Percentiles rank a stretch among this genome's conserved stretches.
phyloP scores from a whole-genome alignment of 2,888 invertebrate genomes.

The Apocheima hispidaria region DNA sequence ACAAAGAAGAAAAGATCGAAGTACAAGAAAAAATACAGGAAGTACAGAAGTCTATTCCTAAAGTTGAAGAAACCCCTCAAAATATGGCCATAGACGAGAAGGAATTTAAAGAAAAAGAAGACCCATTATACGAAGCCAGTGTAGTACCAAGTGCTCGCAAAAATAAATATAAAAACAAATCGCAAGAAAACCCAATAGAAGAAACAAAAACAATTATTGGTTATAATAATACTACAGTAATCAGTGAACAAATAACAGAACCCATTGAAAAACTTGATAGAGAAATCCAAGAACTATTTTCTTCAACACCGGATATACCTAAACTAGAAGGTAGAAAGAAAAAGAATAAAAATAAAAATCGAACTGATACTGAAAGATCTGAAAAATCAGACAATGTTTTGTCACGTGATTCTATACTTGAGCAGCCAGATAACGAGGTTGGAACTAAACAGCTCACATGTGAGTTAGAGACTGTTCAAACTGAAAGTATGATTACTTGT shows the following conservation, averaged over 20 bases:
- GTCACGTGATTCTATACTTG: constrained; percentile 52
- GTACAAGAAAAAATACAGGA: constrained; percentile 14
- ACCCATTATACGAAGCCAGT: constrained; percentile 18
- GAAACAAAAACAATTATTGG: constrained; percentile 28
- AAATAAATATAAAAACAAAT: constrained; percentile 76
- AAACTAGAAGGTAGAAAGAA: constrained; percentile 65
- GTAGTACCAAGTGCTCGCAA: constrained; percentile 65
- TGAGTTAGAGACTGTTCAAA: constrained; percentile 5
- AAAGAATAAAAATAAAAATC: constrained; percentile 77
- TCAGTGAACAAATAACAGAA: constrained; percentile 17
- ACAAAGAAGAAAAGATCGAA: constrained; percentile 41
- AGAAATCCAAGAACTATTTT: constrained; percentile 34
- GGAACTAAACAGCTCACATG: constrained; percentile 11
- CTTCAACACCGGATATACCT: constrained; percentile 28
- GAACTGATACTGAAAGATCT: constrained; percentile 70
- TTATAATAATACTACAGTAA: constrained; percentile 29
- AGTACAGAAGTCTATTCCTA: constrained; percentile 14
- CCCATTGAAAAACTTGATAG: constrained; percentile 30
- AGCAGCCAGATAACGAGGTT: constrained; percentile 31
- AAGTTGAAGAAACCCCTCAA: constrained; percentile 12
- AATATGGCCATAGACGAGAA: constrained; percentile 29
- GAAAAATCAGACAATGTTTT: constrained; percentile 64
- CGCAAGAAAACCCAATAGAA: constrained; percentile 43
- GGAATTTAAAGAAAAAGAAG: constrained; percentile 24
- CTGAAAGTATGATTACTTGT: constrained; percentile 16